Base-by-base conservation (phyloP, 1,140 invertebrate species). In the Gryllus bimaculatus region DNA sequence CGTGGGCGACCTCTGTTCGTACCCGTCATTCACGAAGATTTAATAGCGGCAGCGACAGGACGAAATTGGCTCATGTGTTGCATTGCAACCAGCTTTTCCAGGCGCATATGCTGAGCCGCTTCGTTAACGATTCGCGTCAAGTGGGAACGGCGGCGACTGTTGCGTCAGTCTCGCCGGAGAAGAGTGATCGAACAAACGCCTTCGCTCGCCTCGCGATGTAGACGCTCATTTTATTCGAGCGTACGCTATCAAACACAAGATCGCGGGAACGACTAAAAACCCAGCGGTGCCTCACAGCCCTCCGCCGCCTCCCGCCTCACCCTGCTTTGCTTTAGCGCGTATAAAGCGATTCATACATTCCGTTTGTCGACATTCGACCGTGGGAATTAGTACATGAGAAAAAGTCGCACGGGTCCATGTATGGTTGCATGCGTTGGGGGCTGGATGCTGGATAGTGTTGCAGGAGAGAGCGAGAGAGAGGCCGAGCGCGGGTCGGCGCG, bases 361-460 rank as follows among this genome's bases (percentile, higher is more conserved):
- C 54, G 54, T 66, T 66, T 66, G 54, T 18, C 54, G 54, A 66
- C 54, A 66, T 66, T 66, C 54, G 47, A 78, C 78, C 78, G 78
- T 79, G 78, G 78, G 78, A n/a, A 79, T 75, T 74, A 79, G 49
- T 48, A 21, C 78, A n/a, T 47, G 66, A 79, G 66, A 79, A 79
- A 79, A 79, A 79, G 78, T 79, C 78, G 74, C 78, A 79, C 78
- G 78, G n/a, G 73, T 79, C 78, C 78, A 79, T 75, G 78, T 75
- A 66, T 74, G 78, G 78, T n/a, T 39, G 47, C 47, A 18, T 48
- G 76, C 21, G 48, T 48, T 47, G 47, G n/a, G n/a, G n/a, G 47
- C 21, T 77, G 21, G 76, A 20, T 26, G 10, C 18, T 10, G 47
- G n/a, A 39, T 75, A n/a, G n/a, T n/a, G 74, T 75, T 75, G 74